Evolutionary conservation across 2,113 vertebrate genomes (phyloP), one percentile per base, ranked within the genome.

Genomic region (Loxodonta africana): DNA sequence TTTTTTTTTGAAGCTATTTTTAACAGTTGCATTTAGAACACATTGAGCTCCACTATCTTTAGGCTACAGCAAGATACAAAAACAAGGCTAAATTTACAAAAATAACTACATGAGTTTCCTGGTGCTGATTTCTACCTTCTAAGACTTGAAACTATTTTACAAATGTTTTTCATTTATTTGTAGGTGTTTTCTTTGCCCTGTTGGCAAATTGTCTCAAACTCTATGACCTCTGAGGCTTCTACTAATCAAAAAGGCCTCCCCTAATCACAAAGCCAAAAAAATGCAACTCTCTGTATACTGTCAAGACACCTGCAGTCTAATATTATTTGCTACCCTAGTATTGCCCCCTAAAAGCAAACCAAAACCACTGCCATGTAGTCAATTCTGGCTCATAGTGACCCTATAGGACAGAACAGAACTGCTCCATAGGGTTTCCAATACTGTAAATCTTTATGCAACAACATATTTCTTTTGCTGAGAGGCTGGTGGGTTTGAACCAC

Each of bases 241-340:
- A 6, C 8, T 25, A 5, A 57, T 46, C 11, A 44, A 8, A 15
- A 90, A 53, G 41, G 6, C 20, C 28, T 80, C 1, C 12, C 15
- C 28, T 83, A 20, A 83, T n/a, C 6, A 69, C 12, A 37, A 90
- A 83, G 33, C 28, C 44, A 28, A 28, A 6, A 51, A 84, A 76
- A 76, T 63, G 4, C 23, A 65, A 5, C 74, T 44, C 5, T 1
- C 1, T 37, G 6, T 30, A 25, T 65, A 2, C 7, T 44, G 8
- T 73, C 5, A 18, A 26, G 48, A 78, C 5, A 67, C 53, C 8
- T 41, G 10, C 2, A 23, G 23, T 53, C 41, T 57, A 26, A 2
- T 65, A 1, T 46, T 46, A 3, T 0, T n/a, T 0, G 37, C 28
- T 21, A 8, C 30, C 3, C 20, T 11, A 25, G 6, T 7, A 17